These are phyloP conservation scores for Echinops telfairi DNA, from an alignment of 2,113 vertebrate species.

Conservation along the genomic window DNA sequence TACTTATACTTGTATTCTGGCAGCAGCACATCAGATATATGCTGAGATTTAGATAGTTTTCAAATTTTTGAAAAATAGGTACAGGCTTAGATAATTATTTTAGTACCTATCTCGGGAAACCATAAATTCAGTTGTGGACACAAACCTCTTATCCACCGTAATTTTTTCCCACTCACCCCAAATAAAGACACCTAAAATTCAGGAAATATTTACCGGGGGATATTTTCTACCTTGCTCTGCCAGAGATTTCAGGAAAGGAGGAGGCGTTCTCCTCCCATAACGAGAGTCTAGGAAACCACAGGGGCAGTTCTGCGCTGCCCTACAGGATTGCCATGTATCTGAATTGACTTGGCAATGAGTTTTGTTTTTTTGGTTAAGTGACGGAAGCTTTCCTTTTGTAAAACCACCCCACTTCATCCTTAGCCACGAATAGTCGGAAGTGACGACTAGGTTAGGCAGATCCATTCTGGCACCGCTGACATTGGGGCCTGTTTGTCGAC, in stretches of 20 bases:
- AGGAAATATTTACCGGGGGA: background rate
- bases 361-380: background rate
- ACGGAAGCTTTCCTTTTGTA: constrained; percentile 47
- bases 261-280: background rate
- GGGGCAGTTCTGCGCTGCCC: too few species aligned
- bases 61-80: constrained; percentile 14
- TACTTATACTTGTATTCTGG: background rate
- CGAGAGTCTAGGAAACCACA: too few species aligned
- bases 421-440: constrained; percentile 23
- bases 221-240: constrained; percentile 36
- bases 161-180: background rate
- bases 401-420: background rate
- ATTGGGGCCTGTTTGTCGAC: background rate
- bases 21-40: background rate
- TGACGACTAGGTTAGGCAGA: background rate
- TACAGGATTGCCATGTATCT: too few species aligned
- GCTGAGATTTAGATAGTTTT: constrained; percentile 20
- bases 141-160: background rate
- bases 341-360: too few species aligned
- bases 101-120: background rate
- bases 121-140: constrained; percentile 27
- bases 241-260: background rate
- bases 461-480: background rate
- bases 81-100: constrained; percentile 1
- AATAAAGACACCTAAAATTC: constrained; percentile 37